phyloP scores from a whole-genome alignment of 2,888 invertebrate genomes.

The Patella ulyssiponensis region DNA sequence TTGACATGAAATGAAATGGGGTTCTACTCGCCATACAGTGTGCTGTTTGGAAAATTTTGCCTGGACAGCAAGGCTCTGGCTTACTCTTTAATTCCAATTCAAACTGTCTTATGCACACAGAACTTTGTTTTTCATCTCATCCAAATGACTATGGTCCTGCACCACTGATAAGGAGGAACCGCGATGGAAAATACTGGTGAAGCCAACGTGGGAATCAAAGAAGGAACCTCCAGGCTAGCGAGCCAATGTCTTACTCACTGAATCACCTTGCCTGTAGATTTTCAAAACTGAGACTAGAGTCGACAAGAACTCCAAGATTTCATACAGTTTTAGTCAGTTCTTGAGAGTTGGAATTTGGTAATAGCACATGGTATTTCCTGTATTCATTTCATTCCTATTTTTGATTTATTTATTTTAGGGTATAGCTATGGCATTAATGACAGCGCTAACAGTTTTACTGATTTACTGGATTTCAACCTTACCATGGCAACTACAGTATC shows the following conservation, averaged over 20 bases:
- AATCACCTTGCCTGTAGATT: not conserved
- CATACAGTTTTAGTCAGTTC: not conserved
- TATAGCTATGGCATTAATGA: slow-evolving; percentile 38
- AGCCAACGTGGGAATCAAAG: not conserved
- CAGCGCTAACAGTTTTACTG: slow-evolving; percentile 34
- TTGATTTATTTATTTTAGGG: slow-evolving; percentile 37
- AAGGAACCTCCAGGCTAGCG: too few species aligned
- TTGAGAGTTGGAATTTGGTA: too few species aligned
- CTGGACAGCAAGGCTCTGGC: not conserved
- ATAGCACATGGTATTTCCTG: not conserved
- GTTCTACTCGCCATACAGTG: not conserved
- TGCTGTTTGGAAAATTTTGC: not conserved
- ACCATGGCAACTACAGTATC: slow-evolving; percentile 61
- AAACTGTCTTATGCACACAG: not conserved
- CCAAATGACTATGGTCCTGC: too few species aligned
- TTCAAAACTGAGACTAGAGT: not conserved
- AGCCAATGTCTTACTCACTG: not conserved
- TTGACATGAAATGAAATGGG: not conserved
- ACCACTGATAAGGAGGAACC: too few species aligned
- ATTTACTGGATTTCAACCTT: slow-evolving; percentile 42
- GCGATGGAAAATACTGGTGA: too few species aligned
- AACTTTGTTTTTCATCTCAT: not conserved
- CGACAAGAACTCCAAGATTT: not conserved
- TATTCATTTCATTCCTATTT: not conserved
- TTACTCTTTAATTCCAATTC: not conserved